Evolutionary conservation across 2,888 invertebrate genomes (phyloP), one percentile per base, ranked within the genome.

Genomic region (Rhogogaster chlorosoma): DNA sequence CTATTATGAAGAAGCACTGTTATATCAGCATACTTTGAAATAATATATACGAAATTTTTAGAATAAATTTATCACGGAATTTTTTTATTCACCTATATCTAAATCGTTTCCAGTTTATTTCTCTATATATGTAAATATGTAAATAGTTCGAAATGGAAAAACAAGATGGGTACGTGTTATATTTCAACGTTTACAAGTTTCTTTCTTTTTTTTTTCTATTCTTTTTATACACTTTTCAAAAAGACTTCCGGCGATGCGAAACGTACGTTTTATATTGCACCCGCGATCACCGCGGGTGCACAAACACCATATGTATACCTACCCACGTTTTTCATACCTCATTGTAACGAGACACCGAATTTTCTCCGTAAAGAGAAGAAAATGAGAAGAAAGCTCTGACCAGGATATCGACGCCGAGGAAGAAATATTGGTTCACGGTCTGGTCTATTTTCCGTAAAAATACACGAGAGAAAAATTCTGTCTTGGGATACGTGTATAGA

Each of bases 11-110:
- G 26, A 83, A 83, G 67, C 83, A 83, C 83, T 83, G 83, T 70
- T 83, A 83, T 83, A 83, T 83, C 83, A 49, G 45, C 83, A 67
- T 83, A 83, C 42, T 29, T 70, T 83, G 29, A 83, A 83, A 83
- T 42, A 83, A 45, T 29, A 78, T 80, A 80, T 80, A 83, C 83
- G 49, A 83, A 12, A 70, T 83, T 83, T 67, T 83, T 70, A 70
- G 83, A 67, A 83, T 49, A 78, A 42, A 29, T 45, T 4, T 42
- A 12, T 42, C n/a, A 29, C 9, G 42, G 38, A 42, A 29, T 32
- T 12, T 61, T 53, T 53, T 32, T 18, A 45, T 45, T 77, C 77
- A 73, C 42, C n/a, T n/a, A 38, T n/a, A n/a, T 22, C 5, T n/a
- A 38, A 36, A 32, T 6, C 29, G 26, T 26, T 67, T 29, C 29